phyloP scores from a whole-genome alignment of 2,888 invertebrate genomes.

The Crematogaster levior region DNA sequence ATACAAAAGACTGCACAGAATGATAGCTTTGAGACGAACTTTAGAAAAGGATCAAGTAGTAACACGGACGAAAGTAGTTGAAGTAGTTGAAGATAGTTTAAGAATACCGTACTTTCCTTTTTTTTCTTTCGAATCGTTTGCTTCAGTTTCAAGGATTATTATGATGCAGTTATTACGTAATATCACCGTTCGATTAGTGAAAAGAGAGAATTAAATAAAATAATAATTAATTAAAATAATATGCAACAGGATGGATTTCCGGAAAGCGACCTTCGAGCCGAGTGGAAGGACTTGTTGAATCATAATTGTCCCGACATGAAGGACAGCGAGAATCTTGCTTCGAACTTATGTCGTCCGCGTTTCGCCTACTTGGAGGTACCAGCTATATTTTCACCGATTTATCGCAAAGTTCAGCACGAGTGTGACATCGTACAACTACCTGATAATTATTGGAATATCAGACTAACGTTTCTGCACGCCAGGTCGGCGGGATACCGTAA shows the following conservation, averaged over 20 bases:
- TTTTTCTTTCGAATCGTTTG: background rate
- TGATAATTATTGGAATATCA: slow-evolving; percentile 66
- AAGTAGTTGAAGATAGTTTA: background rate
- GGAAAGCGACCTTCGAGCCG: slow-evolving; percentile 65
- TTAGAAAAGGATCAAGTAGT: background rate
- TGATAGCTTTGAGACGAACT: background rate
- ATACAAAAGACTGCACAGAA: background rate
- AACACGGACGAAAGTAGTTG: fast-evolving
- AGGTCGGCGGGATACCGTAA: slow-evolving; percentile 75
- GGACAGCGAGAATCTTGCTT: slow-evolving; percentile 75
- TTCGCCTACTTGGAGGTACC: slow-evolving; percentile 84
- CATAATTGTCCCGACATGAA: slow-evolving; percentile 83
- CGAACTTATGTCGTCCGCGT: slow-evolving; percentile 82
- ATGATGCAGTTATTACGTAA: too few species aligned
- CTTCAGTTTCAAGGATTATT: background rate
- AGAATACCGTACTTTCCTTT: background rate
- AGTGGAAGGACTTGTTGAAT: slow-evolving; percentile 83
- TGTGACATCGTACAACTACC: slow-evolving; percentile 74
- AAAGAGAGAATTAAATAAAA: background rate
- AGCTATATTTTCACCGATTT: slow-evolving; percentile 78
- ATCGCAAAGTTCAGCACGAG: slow-evolving; percentile 64
- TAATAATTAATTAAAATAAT: background rate
- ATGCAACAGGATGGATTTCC: slow-evolving; percentile 55
- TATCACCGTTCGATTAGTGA: background rate
- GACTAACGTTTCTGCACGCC: slow-evolving; percentile 72